These are phyloP conservation scores for Distichodus sexfasciatus DNA, from an alignment of 2,797 vertebrate genomes.

Conservation along the genomic window DNA sequence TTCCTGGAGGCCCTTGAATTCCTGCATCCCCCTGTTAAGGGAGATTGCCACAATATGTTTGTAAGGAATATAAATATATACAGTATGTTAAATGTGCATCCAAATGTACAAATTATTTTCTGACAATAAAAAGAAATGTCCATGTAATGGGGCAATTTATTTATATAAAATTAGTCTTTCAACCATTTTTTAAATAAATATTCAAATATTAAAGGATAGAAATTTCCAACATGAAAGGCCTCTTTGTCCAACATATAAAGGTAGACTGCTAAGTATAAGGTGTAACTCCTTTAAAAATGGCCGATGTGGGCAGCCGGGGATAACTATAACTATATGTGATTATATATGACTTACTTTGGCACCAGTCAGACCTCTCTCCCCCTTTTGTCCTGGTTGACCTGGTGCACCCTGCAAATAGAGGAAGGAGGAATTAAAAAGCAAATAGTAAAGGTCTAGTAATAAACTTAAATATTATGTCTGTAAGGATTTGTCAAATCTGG, in stretches of 20 bases:
- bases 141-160: too few relatives aligned
- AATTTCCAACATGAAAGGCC: too few relatives aligned
- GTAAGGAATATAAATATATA: not conserved
- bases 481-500: too few relatives aligned
- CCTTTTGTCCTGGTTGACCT: slow-evolving; percentile 54
- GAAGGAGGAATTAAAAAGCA: not conserved
- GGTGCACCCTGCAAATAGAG: slow-evolving; percentile 49
- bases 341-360: slow-evolving; percentile 53
- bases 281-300: not conserved
- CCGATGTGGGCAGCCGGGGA: not conserved
- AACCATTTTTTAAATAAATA: too few relatives aligned
- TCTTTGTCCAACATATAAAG: not conserved
- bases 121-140: too few relatives aligned
- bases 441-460: not conserved
- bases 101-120: too few relatives aligned
- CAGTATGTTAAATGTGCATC: too few relatives aligned
- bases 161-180: too few relatives aligned
- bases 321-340: slow-evolving; percentile 22
- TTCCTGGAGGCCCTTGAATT: slow-evolving; percentile 47
- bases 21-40: slow-evolving; percentile 53
- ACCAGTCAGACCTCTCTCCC: slow-evolving; percentile 56
- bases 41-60: not conserved
- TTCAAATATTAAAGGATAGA: too few relatives aligned
- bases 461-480: not conserved
- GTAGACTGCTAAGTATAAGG: not conserved